These are phyloP conservation scores for Amphipyra tragopoginis DNA, from an alignment of 2,888 invertebrate species.

Conservation along the genomic window DNA sequence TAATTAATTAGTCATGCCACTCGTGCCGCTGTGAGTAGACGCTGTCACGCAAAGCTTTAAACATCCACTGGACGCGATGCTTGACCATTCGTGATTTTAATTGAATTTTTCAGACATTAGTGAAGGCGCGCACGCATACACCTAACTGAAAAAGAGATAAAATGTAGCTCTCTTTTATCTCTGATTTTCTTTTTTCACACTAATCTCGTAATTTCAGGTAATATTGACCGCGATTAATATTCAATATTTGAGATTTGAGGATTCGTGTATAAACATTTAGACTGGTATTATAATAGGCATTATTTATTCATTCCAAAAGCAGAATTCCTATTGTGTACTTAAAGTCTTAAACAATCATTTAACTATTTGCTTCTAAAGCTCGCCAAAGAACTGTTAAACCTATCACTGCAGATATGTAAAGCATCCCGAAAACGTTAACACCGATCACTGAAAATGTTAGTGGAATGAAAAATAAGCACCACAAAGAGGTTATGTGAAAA, in stretches of 20 bases:
- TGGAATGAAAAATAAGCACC: conserved; percentile 67
- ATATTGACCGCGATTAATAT: not conserved
- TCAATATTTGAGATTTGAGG: not conserved
- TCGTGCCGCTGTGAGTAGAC: conserved; percentile 35
- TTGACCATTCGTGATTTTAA: conserved; percentile 34
- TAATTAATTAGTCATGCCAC: conserved; percentile 57
- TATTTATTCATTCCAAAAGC: conserved; percentile 8
- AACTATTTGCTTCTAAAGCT: not conserved
- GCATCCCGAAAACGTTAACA: conserved; percentile 52
- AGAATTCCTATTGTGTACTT: conserved; percentile 7
- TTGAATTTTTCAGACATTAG: conserved; percentile 29
- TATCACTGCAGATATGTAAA: conserved; percentile 36
- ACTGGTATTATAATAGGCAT: not conserved
- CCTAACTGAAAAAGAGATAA: conserved; percentile 3
- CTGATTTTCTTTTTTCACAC: not conserved
- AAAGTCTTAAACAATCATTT: not conserved
- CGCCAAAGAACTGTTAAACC: conserved; percentile 1
- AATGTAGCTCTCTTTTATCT: conserved; percentile 12
- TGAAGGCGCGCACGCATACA: conserved; percentile 32
- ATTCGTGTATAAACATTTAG: not conserved
- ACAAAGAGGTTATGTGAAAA: conserved; percentile 77
- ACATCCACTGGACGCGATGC: conserved; percentile 15
- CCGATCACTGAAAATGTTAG: conserved; percentile 66
- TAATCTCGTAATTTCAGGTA: not conserved
- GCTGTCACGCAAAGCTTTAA: conserved; percentile 52